A percentile compares a stretch with the other conserved stretches of the same genome.
These are phyloP conservation scores for Agonopterix subpropinquella DNA, from an alignment of 2,888 invertebrate species.

Conservation along the genomic window DNA sequence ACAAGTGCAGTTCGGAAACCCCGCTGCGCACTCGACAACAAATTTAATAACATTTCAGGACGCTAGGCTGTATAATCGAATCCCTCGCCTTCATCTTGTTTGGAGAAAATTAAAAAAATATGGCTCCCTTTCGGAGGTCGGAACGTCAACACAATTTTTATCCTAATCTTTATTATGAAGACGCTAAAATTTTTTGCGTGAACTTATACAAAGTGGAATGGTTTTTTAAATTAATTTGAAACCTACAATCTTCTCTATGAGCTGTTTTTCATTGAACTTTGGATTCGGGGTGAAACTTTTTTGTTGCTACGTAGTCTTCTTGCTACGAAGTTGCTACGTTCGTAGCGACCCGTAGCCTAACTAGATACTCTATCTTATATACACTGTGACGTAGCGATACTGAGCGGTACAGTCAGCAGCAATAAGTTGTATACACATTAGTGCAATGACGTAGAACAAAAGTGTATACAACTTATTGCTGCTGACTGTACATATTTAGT, in stretches of 20 bases:
- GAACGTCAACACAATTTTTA: constrained; percentile 68
- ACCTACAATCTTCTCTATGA: neutral
- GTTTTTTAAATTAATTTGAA: constrained; percentile 4
- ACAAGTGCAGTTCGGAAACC: constrained; percentile 28
- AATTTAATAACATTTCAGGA: constrained; percentile 55
- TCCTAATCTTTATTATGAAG: constrained; percentile 67
- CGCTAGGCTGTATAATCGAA: constrained; percentile 58
- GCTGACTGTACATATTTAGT: too few relatives aligned
- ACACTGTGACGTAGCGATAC: too few relatives aligned
- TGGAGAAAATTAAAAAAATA: constrained; percentile 72
- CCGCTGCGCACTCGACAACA: constrained; percentile 38
- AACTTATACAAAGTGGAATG: neutral
- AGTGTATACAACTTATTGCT: too few relatives aligned
- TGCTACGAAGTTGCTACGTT: too few relatives aligned
- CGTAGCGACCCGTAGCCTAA: too few relatives aligned
- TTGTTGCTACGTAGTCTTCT: too few relatives aligned
- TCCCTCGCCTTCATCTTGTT: constrained; percentile 49
- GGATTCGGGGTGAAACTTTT: too few relatives aligned
- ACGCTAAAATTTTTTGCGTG: constrained; percentile 37
- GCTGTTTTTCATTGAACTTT: too few relatives aligned
- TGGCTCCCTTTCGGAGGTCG: constrained; percentile 33
- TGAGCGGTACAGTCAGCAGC: too few relatives aligned
- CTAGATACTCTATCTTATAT: too few relatives aligned
- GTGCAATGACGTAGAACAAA: too few relatives aligned
- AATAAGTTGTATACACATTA: too few relatives aligned